Conservation (phyloP, 2,888 invertebrate genomes). For the Erebia palarica region DNA sequence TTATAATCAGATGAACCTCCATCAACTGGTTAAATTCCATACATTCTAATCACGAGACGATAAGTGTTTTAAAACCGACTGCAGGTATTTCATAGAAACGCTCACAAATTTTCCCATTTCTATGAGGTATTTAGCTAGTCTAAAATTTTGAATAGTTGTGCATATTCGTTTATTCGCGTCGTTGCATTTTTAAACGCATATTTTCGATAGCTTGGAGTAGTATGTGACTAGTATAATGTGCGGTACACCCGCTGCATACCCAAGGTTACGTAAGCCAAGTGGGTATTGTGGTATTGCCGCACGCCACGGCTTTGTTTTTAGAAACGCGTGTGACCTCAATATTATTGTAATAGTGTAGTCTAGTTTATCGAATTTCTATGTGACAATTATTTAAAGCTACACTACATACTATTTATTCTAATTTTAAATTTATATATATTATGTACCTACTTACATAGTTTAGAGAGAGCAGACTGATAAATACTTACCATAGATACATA, state of each 20-base stretch:
- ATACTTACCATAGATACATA: too few species aligned
- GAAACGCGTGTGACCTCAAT: constrained; percentile 15
- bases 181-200: not conserved
- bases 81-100: too few species aligned
- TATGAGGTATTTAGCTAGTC: too few species aligned
- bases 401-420: not conserved
- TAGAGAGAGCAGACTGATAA: not conserved
- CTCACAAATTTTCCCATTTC: too few species aligned
- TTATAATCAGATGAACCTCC: too few species aligned
- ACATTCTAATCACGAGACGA: too few species aligned
- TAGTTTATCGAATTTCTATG: not conserved
- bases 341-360: not conserved
- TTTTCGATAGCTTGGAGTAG: not conserved
- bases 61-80: too few species aligned
- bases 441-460: not conserved
- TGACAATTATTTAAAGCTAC: not conserved
- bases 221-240: not conserved
- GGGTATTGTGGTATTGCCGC: too few species aligned
- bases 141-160: not conserved
- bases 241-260: not conserved
- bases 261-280: not conserved
- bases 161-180: not conserved
- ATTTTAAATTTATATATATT: too few species aligned
- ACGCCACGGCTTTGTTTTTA: constrained; percentile 7
- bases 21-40: too few species aligned